Evolutionary conservation across 2,113 vertebrate genomes (phyloP).

Genomic region (Hypomesus transpacificus): DNA sequence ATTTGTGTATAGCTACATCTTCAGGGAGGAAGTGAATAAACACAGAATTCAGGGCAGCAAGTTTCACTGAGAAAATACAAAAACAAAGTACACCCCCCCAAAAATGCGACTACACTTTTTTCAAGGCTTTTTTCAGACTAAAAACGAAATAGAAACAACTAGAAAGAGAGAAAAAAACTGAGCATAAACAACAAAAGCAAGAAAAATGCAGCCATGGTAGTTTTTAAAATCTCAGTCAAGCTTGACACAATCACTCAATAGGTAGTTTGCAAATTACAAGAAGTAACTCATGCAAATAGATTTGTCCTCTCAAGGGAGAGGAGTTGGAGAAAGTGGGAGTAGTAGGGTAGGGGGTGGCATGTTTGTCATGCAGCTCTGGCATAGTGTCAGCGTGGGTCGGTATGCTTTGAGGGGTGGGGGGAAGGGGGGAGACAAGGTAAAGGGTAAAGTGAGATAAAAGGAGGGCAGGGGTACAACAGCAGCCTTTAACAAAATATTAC

Average conservation of each 20-base stretch:
- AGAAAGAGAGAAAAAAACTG: conserved; percentile 78
- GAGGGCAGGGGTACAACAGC: conserved; percentile 80
- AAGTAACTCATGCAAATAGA: conserved; percentile 91
- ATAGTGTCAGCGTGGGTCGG: conserved; percentile 74
- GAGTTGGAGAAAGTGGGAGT: conserved; percentile 70
- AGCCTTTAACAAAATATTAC: conserved; percentile 97
- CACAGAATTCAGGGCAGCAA: conserved; percentile 67
- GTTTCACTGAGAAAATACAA: conserved; percentile 67
- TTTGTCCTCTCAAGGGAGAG: conserved; percentile 69
- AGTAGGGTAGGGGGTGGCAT: conserved; percentile 73
- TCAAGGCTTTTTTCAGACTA: conserved; percentile 74
- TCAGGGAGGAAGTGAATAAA: conserved; percentile 68
- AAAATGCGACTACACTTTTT: conserved; percentile 69
- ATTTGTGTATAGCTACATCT: conserved; percentile 77
- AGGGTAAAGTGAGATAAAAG: conserved; percentile 70
- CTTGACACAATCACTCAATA: conserved; percentile 90
- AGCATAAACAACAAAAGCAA: conserved; percentile 89
- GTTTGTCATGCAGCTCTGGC: conserved; percentile 94
- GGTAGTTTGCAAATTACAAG: conserved; percentile 93
- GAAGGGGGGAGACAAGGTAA: conserved; percentile 39
- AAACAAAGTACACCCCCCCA: conserved; percentile 69
- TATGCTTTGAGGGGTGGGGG: conserved; percentile 63
- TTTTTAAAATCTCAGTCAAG: conserved; percentile 89
- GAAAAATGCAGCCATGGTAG: conserved; percentile 89
- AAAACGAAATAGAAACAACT: conserved; percentile 76